Conservation (phyloP, 1,140 invertebrate species). For the Sarcophaga bullata region DNA sequence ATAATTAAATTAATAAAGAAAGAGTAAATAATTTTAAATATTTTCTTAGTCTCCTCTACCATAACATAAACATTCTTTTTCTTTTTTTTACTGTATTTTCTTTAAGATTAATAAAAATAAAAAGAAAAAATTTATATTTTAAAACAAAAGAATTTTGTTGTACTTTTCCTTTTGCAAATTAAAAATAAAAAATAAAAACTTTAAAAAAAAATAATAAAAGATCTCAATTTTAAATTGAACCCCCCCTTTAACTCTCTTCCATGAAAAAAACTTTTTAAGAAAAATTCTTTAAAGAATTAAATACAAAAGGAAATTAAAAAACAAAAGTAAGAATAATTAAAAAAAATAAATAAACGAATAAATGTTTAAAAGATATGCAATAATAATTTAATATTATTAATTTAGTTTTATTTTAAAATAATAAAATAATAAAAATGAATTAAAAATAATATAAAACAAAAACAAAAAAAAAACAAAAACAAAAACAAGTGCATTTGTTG, state of each 20-base stretch:
- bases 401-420: conserved; percentile 11
- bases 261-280: conserved; percentile 11
- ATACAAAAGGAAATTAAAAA: background rate
- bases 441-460: background rate
- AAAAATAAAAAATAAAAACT: conserved; percentile 10
- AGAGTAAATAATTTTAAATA: background rate
- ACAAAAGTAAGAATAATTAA: conserved; percentile 4
- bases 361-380: conserved; percentile 22
- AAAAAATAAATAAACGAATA: background rate
- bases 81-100: background rate
- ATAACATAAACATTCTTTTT: conserved; percentile 9
- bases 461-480: background rate
- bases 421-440: background rate
- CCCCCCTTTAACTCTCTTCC: conserved; percentile 18
- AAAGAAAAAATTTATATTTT: conserved; percentile 17
- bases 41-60: background rate
- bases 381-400: background rate
- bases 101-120: background rate
- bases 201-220: background rate
- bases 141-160: background rate
- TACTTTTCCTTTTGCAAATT: background rate
- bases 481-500: conserved; percentile 4
- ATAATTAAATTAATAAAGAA: background rate
- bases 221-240: conserved; percentile 26
- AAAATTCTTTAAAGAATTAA: background rate